Base-by-base conservation (phyloP, 2,888 invertebrate genomes). In the Elaeidobius kamerunicus region DNA sequence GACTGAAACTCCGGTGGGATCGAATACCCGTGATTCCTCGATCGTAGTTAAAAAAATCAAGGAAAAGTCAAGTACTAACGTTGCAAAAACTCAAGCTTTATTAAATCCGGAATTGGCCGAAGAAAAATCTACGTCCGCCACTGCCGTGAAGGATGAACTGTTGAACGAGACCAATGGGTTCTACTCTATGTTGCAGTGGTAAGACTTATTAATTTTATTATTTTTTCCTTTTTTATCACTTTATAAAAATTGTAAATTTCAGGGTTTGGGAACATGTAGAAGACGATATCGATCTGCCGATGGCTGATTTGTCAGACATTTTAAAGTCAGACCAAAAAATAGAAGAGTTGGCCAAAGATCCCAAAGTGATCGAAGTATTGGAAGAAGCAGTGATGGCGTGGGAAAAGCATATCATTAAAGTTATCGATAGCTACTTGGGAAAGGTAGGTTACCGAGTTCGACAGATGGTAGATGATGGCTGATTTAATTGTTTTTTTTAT, bases 221-320 rank as follows among this genome's bases (percentile, higher is more conserved):
- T 23, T 6, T 23, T 23, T 34, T 34, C n/a, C 14, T 34, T 34
- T 28, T 45, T 40, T 14, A 12, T 23, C 19, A 40, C 9, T 15
- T 9, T 9, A 15, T 44, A 19, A 4, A 12, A 39, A 18, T 30
- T 16, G 5, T 35, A 4, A 34, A 48, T 60, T 62, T 20, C 58
- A 86, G 88, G 80, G 85, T 86, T 0, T 78, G 84, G 59, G 84
- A 86, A 57, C 87, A 89, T 65, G 78, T 87, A 5, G 86, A 86
- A 67, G 85, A 84, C n/a, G 87, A 87, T 57, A 80, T 84, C 30
- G 78, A 84, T 18, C 69, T 86, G 16, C 80, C 81, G 0, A 78
- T 86, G 73, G 81, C 83, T 0, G 76, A 77, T 48, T 77, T 85
- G 43, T 76, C 81, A 0, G 75, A 76, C 15, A 66, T 84, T 15